phyloP scores from a whole-genome alignment of 2,113 vertebrate genomes.

The Limnothrissa miodon region DNA sequence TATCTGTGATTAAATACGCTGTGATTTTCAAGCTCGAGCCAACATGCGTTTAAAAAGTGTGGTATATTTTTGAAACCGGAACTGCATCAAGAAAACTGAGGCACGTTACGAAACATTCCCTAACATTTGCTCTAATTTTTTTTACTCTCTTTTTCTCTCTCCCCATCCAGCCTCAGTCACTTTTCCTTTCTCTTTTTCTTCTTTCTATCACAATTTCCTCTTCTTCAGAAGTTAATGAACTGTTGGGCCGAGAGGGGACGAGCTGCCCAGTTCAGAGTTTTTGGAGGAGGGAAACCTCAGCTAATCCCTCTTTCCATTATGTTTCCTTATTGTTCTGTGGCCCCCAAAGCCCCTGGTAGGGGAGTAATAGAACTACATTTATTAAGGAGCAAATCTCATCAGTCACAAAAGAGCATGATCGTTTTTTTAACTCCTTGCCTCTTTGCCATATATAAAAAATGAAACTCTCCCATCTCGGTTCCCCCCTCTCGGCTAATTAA shows the following conservation, averaged over 20 bases:
- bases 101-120: neutral
- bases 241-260: neutral
- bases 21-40: neutral
- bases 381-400: slow-evolving; percentile 54
- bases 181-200: neutral
- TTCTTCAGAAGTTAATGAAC: slow-evolving; percentile 31
- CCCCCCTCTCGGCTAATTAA: slow-evolving; percentile 42
- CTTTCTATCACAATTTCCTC: neutral
- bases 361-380: slow-evolving; percentile 47
- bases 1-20: neutral
- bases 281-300: slow-evolving; percentile 30
- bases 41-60: neutral
- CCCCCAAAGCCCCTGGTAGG: slow-evolving; percentile 27
- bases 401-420: slow-evolving; percentile 35
- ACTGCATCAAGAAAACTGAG: neutral
- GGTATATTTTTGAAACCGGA: neutral
- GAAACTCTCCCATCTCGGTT: neutral
- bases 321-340: slow-evolving; percentile 49
- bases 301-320: slow-evolving; percentile 45
- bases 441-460: slow-evolving; percentile 27
- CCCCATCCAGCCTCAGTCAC: neutral
- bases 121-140: slow-evolving; percentile 16
- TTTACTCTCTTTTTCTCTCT: neutral
- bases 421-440: slow-evolving; percentile 8
- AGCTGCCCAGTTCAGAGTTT: slow-evolving; percentile 31